Evolutionary conservation across 2,113 vertebrate species (phyloP).

Genomic region (Gorilla gorilla): DNA sequence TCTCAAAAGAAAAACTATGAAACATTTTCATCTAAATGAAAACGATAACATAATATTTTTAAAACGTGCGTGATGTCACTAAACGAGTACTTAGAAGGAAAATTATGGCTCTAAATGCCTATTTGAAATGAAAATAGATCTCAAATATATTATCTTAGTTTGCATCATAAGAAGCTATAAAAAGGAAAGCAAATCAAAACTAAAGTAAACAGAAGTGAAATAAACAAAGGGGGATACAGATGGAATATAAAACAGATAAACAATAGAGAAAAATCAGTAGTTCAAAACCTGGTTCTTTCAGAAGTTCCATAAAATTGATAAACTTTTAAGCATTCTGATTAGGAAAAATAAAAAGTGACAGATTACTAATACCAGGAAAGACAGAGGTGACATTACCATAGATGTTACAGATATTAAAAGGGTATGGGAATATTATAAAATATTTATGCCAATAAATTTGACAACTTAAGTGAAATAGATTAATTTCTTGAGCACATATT

Average conservation of each 20-base stretch:
- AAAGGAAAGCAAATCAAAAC: not conserved
- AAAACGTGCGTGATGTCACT: not conserved
- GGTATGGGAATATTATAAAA: not conserved
- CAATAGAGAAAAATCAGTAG: not conserved
- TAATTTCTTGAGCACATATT: not conserved
- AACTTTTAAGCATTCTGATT: not conserved
- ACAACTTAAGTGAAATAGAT: not conserved
- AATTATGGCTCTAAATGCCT: not conserved
- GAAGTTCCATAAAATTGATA: not conserved
- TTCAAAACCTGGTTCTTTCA: not conserved
- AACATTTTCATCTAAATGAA: not conserved
- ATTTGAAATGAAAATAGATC: not conserved
- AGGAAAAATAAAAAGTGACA: not conserved
- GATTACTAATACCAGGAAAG: not conserved
- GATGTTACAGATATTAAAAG: not conserved
- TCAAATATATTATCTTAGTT: not conserved
- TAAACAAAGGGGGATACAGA: not conserved
- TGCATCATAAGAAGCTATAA: not conserved
- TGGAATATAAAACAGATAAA: not conserved
- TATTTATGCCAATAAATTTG: not conserved
- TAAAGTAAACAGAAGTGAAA: not conserved
- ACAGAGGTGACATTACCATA: not conserved
- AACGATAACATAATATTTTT: not conserved
- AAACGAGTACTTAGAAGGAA: not conserved
- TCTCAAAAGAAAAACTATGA: not conserved